Conservation (phyloP, 2,797 vertebrate species). For the Rhinatrema bivittatum region DNA sequence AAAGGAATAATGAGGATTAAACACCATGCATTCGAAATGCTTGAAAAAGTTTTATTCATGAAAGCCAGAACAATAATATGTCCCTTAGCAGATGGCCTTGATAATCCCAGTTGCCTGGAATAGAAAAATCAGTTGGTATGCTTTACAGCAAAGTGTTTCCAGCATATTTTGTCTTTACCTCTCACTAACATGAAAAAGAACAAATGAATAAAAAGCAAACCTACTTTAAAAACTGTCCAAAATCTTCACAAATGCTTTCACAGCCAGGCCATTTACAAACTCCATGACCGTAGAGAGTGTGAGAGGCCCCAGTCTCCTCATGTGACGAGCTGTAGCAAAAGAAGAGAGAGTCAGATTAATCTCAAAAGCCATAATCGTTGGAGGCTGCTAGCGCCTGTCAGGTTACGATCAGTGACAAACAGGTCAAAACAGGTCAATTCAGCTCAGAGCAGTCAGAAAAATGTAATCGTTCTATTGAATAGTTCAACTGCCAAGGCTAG, state of each 20-base stretch:
- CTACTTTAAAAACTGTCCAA: constrained; percentile 99
- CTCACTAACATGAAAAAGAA: constrained; percentile 1
- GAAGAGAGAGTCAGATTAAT: constrained; percentile 59
- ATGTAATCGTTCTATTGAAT: constrained; percentile 69
- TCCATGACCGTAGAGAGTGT: constrained; percentile 95
- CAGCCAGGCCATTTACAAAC: constrained; percentile 99
- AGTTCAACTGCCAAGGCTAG: constrained; percentile 64
- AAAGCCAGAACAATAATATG: constrained; percentile 24
- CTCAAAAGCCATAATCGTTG: constrained; percentile 60
- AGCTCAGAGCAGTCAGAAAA: constrained; percentile 69
- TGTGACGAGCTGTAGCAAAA: constrained; percentile 81
- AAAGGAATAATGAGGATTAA: constrained; percentile 25
- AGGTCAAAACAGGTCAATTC: constrained; percentile 71
- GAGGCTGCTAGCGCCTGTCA: constrained; percentile 65
- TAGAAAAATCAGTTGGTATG: not conserved
- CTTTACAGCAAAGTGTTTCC: constrained; percentile 17
- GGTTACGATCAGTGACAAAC: constrained; percentile 70
- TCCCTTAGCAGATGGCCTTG: constrained; percentile 12
- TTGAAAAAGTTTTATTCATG: constrained; percentile 25
- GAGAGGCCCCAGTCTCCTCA: constrained; percentile 88
- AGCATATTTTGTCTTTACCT: constrained; percentile 1
- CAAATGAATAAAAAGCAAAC: constrained; percentile 37
- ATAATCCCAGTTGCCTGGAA: constrained; percentile 29
- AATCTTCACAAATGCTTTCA: constrained; percentile 97
- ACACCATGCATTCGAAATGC: constrained; percentile 25